phyloP scores from a whole-genome alignment of 2,888 invertebrate species.

The Invenusta paracnida region DNA sequence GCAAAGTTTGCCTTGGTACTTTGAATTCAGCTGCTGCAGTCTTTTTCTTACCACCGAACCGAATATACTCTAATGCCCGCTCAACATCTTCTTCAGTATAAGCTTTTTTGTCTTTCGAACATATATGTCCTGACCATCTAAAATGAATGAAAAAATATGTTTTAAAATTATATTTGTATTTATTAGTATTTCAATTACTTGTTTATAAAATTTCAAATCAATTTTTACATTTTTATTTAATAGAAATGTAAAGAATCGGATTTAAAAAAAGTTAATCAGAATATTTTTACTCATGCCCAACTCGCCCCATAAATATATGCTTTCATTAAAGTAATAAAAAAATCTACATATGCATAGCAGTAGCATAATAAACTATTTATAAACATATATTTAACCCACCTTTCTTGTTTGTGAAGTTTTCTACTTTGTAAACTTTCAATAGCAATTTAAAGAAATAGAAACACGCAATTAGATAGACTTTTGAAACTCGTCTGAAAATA shows the following conservation, averaged over 20 bases:
- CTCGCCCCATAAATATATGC: slow-evolving; percentile 26
- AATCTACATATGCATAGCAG: slow-evolving; percentile 18
- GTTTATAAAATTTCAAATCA: slow-evolving; percentile 21
- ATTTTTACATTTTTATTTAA: slow-evolving; percentile 26
- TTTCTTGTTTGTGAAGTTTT: slow-evolving; percentile 18
- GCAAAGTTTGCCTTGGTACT: slow-evolving; percentile 27
- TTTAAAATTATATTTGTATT: slow-evolving; percentile 15
- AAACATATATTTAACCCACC: not conserved
- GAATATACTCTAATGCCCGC: slow-evolving; percentile 29
- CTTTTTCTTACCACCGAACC: slow-evolving; percentile 13
- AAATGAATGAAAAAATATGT: slow-evolving; percentile 13
- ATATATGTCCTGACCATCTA: slow-evolving; percentile 7
- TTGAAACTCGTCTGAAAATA: slow-evolving; percentile 4
- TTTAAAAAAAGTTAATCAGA: not conserved
- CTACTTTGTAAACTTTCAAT: slow-evolving; percentile 19
- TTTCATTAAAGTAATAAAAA: slow-evolving; percentile 14
- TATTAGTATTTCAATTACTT: not conserved
- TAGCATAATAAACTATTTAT: slow-evolving; percentile 22
- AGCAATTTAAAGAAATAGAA: slow-evolving; percentile 9
- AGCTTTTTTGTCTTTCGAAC: slow-evolving; percentile 12
- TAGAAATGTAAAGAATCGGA: slow-evolving; percentile 2
- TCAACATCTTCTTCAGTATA: slow-evolving; percentile 18
- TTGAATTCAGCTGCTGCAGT: slow-evolving; percentile 19
- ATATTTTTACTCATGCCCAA: slow-evolving; percentile 13
- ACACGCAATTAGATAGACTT: slow-evolving; percentile 17